Base-by-base conservation (phyloP, 2,797 vertebrate species). In the Decapterus maruadsi region DNA sequence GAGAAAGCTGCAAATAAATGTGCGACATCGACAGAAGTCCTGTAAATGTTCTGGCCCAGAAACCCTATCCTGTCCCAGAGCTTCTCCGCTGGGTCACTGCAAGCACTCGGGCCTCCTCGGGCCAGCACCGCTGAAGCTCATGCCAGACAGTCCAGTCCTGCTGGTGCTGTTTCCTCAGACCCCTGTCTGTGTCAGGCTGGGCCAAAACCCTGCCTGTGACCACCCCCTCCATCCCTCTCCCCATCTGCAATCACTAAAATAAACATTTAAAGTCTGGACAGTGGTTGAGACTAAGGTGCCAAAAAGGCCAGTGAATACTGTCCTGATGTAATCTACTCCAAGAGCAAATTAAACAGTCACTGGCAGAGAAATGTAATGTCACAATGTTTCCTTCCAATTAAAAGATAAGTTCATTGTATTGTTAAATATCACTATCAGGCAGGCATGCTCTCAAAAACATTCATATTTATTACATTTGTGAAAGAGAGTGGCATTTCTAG, bases 1-100 rank as follows among this genome's bases (percentile, higher is more conserved):
- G 63, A 76, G 65, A 86, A 73, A 84, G 67, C 77, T 75, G 29
- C 74, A 80, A 80, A 88, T 81, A 88, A 90, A 87, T 88, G 72
- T 87, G 84, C 80, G 81, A 87, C 85, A 74, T 74, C 81, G 75
- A 92, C 72, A 91, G 80, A 91, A 90, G 55, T 84, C 46, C 58
- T 81, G 87, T 73, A 86, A 90, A 90, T 80, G 79, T 65, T 66
- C 82, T 63, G 31, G 79, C 73, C 55, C 51, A 68, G 89, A 91
- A 90, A 90, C 81, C 77, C 54, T 34, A 91, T 68, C 72, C 65
- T 0, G 6, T 63, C 46, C 71, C 75, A 83, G 75, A 75, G 72
- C 73, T 81, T 68, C 45, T 65, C 57, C 66, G 65, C 76, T 82
- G 70, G 78, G 83, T 83, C 72, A 78, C 71, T 50, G 70, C 66